A percentile compares a stretch with the other conserved stretches of the same genome.
Conservation (phyloP, 2,797 vertebrate genomes). For the Atherinosoma microstoma region DNA sequence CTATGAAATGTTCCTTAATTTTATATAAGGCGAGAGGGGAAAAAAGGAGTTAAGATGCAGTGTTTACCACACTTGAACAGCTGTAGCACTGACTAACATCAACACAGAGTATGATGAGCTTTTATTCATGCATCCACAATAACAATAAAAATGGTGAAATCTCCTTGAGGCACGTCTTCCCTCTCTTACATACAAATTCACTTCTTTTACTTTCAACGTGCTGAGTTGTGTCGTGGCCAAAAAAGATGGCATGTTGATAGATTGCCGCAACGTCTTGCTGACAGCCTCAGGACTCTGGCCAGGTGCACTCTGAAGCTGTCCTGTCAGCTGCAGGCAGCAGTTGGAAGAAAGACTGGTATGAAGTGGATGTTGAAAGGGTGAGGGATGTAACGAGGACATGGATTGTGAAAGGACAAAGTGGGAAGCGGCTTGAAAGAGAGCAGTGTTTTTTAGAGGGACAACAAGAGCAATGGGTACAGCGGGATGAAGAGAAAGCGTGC, state of each 20-base stretch:
- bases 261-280: slow-evolving; percentile 40
- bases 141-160: neutral
- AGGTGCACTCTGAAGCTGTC: slow-evolving; percentile 30
- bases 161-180: neutral
- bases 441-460: slow-evolving; percentile 48
- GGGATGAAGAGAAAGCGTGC: slow-evolving; percentile 44
- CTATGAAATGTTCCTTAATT: neutral
- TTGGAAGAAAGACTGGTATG: slow-evolving; percentile 48
- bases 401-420: slow-evolving; percentile 53
- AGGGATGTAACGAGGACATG: slow-evolving; percentile 40
- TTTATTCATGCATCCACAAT: neutral
- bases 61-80: slow-evolving; percentile 2
- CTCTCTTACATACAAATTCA: neutral
- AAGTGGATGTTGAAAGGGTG: slow-evolving; percentile 51
- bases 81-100: neutral
- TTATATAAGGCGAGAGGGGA: neutral
- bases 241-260: slow-evolving; percentile 41
- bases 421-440: slow-evolving; percentile 59
- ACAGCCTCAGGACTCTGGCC: slow-evolving; percentile 44
- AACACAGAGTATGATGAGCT: neutral
- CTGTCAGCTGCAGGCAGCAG: slow-evolving; percentile 41
- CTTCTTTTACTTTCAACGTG: slow-evolving; percentile 24
- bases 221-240: slow-evolving; percentile 7
- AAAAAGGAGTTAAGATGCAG: neutral
- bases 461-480: slow-evolving; percentile 47